Evolutionary conservation across 1,140 invertebrate genomes (phyloP), one percentile per base, ranked within the genome.

Genomic region (Pogonognathellus flavescens): DNA sequence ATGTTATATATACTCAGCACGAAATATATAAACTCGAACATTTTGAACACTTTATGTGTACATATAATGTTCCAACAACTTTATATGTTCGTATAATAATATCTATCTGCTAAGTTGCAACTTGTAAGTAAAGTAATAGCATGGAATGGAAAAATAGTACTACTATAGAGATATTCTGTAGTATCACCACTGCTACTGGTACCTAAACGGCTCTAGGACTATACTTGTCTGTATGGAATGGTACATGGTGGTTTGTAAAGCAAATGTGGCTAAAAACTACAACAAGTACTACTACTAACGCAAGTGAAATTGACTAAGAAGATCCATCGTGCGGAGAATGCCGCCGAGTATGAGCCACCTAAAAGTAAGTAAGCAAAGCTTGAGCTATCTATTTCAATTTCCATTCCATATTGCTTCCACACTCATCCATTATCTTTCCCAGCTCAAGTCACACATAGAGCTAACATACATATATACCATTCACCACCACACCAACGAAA

Each of bases 391-490:
- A n/a, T 57, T 14, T 57, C 11, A 14, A 13, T n/a, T 57, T 57
- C 11, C 11, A 50, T 60, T 57, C 20, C 41, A 60, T 83, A 50
- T 25, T 83, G 82, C 82, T 41, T 62, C 53, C 82, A 62, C 31
- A 55, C 53, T 83, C 55, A 22, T 59, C 59, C 31, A 59, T 50
- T 62, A 83, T 50, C 18, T 41, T 83, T 83, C 59, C 55, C 52
- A 82, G 80, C 80, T 52, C 53, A 60, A 82, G 50, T 60, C 80
- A 82, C 53, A 82, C 57, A 70, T 60, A 66, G n/a, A n/a, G 70
- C 70, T 4, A 76, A 41, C 31, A 41, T 6, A 41, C 31, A 41
- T 41, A 41, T 6, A 41, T 41, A 41, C 31, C 31, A 41, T 41
- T 41, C 1, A 41, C 2, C 6, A 41, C 0, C n/a, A 76, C 14